Conservation (phyloP, 1,140 invertebrate genomes). For the Conopomorpha cramerella region DNA sequence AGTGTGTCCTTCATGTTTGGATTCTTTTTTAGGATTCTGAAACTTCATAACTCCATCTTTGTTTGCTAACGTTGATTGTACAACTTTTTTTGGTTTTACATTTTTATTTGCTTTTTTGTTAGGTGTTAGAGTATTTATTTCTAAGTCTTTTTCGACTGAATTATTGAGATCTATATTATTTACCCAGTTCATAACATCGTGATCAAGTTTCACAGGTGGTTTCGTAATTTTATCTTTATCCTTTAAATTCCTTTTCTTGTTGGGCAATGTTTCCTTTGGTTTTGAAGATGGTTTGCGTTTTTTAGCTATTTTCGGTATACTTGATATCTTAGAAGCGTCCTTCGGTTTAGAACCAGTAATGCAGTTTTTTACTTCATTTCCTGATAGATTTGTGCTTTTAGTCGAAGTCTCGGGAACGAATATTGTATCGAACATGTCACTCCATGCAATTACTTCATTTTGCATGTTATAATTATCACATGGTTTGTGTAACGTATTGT, state of each 20-base stretch:
- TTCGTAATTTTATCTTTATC: background rate
- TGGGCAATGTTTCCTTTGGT: conserved; percentile 4
- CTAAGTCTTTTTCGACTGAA: conserved; percentile 3
- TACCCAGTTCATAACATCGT: conserved; percentile 30
- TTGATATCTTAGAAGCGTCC: background rate
- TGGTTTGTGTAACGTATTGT: too few species aligned
- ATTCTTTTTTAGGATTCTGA: conserved; percentile 16
- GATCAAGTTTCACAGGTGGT: conserved; percentile 8
- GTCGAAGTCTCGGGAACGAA: conserved; percentile 10
- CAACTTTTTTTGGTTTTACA: conserved; percentile 8
- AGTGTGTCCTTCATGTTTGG: too few species aligned
- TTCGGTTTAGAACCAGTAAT: too few species aligned
- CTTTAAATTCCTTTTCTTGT: conserved; percentile 4
- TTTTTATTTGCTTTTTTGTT: conserved; percentile 1
- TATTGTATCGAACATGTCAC: conserved; percentile 29
- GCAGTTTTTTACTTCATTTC: background rate
- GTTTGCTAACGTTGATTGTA: conserved; percentile 31
- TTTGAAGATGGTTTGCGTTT: conserved; percentile 3
- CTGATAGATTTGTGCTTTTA: background rate
- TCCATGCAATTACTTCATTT: too few species aligned
- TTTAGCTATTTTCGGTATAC: conserved; percentile 5
- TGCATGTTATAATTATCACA: too few species aligned
- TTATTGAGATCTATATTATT: conserved; percentile 15
- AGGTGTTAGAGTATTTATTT: background rate
- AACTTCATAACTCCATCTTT: conserved; percentile 38